phyloP scores from a whole-genome alignment of 2,888 invertebrate genomes.

The Trachelus tabidus region DNA sequence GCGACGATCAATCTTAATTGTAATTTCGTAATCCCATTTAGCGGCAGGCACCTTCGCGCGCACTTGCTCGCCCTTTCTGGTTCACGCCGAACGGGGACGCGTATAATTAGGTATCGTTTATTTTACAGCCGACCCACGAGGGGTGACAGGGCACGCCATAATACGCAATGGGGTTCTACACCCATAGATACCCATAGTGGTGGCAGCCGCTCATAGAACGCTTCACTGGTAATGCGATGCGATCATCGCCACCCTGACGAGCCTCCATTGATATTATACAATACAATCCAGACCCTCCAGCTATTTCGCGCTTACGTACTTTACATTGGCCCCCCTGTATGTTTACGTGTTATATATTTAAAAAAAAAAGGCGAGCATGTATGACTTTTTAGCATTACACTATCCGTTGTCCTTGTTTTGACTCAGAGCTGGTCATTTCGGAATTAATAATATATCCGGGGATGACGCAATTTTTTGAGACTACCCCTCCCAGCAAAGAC shows the following conservation, averaged over 20 bases:
- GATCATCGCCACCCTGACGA: constrained; percentile 57
- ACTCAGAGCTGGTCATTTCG: too few relatives aligned
- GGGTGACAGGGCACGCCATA: constrained; percentile 35
- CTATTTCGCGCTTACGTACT: constrained; percentile 16
- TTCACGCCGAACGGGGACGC: constrained; percentile 36
- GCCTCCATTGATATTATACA: constrained; percentile 56
- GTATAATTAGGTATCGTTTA: constrained; percentile 65
- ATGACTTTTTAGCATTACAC: too few relatives aligned
- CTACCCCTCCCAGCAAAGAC: too few relatives aligned
- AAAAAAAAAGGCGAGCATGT: too few relatives aligned
- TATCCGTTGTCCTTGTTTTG: too few relatives aligned
- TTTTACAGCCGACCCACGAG: constrained; percentile 55
- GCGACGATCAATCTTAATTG: constrained; percentile 49
- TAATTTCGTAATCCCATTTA: constrained; percentile 55
- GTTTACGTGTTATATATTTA: too few relatives aligned
- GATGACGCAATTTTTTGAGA: too few relatives aligned
- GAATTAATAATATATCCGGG: too few relatives aligned
- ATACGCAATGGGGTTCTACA: constrained; percentile 29
- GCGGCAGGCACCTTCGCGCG: constrained; percentile 44
- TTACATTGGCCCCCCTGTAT: constrained; percentile 24
- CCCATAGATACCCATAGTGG: constrained; percentile 37
- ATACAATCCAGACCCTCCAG: constrained; percentile 13
- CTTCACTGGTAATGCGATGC: constrained; percentile 61
- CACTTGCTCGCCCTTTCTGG: constrained; percentile 49
- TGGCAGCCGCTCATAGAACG: constrained; percentile 60